Evolutionary conservation across 2,888 invertebrate species (phyloP).

Genomic region (Hybos culiciformis): DNA sequence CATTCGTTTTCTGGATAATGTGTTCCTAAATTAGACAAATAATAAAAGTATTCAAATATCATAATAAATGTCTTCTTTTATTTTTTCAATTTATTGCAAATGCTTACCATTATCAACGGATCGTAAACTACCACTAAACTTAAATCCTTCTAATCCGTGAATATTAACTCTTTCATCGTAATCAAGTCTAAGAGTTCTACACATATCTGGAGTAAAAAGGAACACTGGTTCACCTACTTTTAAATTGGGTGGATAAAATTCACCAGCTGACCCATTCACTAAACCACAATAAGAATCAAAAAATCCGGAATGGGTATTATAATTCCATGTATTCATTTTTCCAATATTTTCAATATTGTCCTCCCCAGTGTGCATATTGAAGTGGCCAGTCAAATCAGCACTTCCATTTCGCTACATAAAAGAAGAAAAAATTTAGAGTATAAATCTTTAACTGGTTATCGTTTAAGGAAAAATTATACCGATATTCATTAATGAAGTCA

Average conservation of each 20-base stretch:
- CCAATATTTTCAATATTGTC: conserved; percentile 50
- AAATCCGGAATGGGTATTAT: conserved; percentile 41
- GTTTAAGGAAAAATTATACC: no score
- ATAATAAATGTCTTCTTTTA: background rate
- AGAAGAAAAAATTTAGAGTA: conserved; percentile 20
- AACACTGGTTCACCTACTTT: conserved; percentile 42
- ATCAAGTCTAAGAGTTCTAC: conserved; percentile 51
- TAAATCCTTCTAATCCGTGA: conserved; percentile 49
- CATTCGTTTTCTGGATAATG: conserved; percentile 47
- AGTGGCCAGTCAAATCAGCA: conserved; percentile 54
- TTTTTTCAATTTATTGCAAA: no score
- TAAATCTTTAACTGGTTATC: background rate
- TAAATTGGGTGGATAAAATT: conserved; percentile 58
- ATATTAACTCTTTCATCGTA: conserved; percentile 44
- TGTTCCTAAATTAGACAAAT: conserved; percentile 43
- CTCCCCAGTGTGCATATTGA: conserved; percentile 61
- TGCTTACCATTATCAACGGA: conserved; percentile 54
- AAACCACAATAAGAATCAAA: conserved; percentile 42
- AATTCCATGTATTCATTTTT: conserved; percentile 58
- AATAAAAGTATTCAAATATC: background rate
- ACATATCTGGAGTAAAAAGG: conserved; percentile 63
- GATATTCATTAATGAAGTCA: no score
- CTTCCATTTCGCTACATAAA: conserved; percentile 75
- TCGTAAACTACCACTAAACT: conserved; percentile 48
- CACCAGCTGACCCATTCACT: conserved; percentile 63